Base-by-base conservation (phyloP, 2,797 vertebrate species). In the Cyclopterus lumpus region DNA sequence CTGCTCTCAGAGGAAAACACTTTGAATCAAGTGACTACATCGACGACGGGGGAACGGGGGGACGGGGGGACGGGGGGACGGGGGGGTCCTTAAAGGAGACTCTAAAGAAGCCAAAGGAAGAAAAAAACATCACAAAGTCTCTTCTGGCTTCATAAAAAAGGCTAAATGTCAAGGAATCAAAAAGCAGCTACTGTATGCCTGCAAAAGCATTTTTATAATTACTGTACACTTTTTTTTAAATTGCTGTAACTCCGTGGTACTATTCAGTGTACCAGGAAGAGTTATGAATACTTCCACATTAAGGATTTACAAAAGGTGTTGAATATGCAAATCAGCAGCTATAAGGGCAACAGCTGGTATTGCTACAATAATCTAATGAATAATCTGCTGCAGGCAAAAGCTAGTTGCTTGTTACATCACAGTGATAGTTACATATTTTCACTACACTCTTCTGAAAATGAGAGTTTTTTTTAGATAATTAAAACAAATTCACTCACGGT, bases 181-280 rank as follows among this genome's bases (percentile, higher is more conserved):
- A 46, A 70, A 77, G 46, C 53, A n/a, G 73, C 71, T 24, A 80
- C 68, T 71, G 68, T 73, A n/a, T 60, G 61, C 62, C 55, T 59
- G 20, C 64, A 69, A 77, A 88, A 67, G 69, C 72, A 57, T 84
- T 80, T 81, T 83, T 85, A 86, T 90, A 83, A 91, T 90, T 83
- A 86, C 75, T 73, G 83, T 77, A 86, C 63, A 77, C n/a, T 28
- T 74, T 87, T 53, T 18, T 16, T 28, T 22, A 78, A 81, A 75
- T 63, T 53, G 44, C 77, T 42, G 42, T 36, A 72, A 59, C 59
- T 80, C 74, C 20, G 10, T 64, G 63, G 58, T 72, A 30, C 64
- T 28, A 88, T 86, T 90, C 67, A 88, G 12, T 10, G 58, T 81
- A 66, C 63, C 89, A 90, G 89, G 88, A 92, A 91, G 87, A 80